Base-by-base conservation (phyloP, 2,888 invertebrate genomes). In the Xanthorhoe spadicearia region DNA sequence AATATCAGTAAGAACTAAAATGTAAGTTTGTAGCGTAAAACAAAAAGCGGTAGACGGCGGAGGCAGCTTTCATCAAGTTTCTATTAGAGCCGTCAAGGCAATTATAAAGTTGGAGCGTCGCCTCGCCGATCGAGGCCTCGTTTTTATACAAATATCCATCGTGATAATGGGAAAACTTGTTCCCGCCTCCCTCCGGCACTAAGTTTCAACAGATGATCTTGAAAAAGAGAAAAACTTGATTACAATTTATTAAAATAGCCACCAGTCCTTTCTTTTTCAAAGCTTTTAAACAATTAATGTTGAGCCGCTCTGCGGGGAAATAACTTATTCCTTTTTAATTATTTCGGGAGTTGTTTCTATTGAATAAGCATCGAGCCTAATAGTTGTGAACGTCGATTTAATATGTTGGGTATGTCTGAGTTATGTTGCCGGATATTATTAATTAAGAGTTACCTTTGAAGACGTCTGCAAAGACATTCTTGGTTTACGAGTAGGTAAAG, bases 1-100 rank as follows among this genome's bases (percentile, higher is more conserved):
- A 78, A 81, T 75, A 79, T 73, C 77, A 77, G 74, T 76, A 79
- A 79, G 77, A 85, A 84, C 84, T 88, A 86, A 85, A 86, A 86
- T 84, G 80, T 83, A 87, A 88, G 88, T 87, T 87, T 83, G 77
- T 76, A 86, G 77, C 82, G 72, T 79, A 79, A 83, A 85, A 87
- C 87, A 87, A 88, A 88, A 85, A 84, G 86, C 83, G 80, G 82
- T 82, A 80, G 85, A 80, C 78, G 78, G 63, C 75, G 70, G 73
- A 78, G 90, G 89, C 88, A 88, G 88, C 89, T 90, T 89, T 88
- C 91, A 90, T 90, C 88, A 89, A 90, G 87, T 90, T 90, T 89
- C 85, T 84, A 90, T 92, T 91, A 90, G 81, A 83, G 78, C 85
- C 89, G 89, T 86, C 90, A 87, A 92, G 87, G 85, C 90, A 92